Percentiles rank a stretch among this genome's conserved stretches.
Evolutionary conservation across 2,113 vertebrate genomes (phyloP).

Genomic region (Alligator sinensis): DNA sequence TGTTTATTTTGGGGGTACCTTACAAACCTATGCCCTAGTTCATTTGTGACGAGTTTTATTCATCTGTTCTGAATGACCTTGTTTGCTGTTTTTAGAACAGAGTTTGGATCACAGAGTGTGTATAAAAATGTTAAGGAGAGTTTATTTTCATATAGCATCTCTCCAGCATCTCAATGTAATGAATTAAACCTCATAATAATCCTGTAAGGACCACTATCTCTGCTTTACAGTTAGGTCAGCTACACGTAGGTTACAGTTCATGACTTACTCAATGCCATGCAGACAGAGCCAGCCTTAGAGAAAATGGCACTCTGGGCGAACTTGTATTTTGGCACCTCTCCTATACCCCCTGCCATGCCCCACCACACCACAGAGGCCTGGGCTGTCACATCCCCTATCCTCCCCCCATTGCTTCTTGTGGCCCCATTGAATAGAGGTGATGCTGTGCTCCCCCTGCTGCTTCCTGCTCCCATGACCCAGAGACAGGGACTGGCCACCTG

Average conservation of each 20-base stretch:
- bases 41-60: not conserved
- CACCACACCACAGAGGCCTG: too few species aligned
- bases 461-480: too few species aligned
- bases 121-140: not conserved
- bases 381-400: too few species aligned
- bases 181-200: not conserved
- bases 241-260: slow-evolving; percentile 61
- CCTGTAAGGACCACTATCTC: not conserved
- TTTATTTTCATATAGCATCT: not conserved
- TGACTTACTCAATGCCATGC: slow-evolving; percentile 68
- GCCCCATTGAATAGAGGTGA: too few species aligned
- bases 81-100: rapidly evolving
- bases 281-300: too few species aligned
- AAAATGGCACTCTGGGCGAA: too few species aligned
- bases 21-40: slow-evolving; percentile 13
- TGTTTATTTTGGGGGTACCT: not conserved
- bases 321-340: too few species aligned
- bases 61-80: not conserved
- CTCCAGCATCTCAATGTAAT: not conserved
- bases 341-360: too few species aligned
- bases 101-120: not conserved
- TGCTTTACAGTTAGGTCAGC: slow-evolving; percentile 56
- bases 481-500: too few species aligned
- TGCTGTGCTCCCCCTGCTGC: too few species aligned
- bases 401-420: too few species aligned